These are phyloP conservation scores for Digitonthophagus gazella DNA, from an alignment of 2,888 invertebrate species.

Conservation along the genomic window DNA sequence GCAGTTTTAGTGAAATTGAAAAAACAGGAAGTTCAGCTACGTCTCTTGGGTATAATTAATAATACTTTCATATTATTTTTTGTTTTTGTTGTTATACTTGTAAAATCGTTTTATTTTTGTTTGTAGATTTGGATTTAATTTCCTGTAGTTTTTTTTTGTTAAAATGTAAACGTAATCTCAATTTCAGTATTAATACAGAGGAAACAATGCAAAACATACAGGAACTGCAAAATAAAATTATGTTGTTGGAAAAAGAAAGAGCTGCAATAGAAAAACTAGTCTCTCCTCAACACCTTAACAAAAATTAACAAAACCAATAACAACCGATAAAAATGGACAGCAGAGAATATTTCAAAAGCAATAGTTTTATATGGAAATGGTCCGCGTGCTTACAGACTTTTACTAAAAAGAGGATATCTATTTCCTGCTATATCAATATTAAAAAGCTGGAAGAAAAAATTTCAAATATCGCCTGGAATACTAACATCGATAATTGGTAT, in stretches of 20 bases:
- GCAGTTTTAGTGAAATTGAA: neutral
- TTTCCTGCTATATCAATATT: conserved; percentile 31
- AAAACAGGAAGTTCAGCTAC: neutral
- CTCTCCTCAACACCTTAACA: conserved; percentile 17
- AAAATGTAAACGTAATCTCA: too few relatives aligned
- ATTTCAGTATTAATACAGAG: conserved; percentile 20
- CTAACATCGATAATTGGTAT: too few relatives aligned
- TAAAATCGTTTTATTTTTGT: too few relatives aligned
- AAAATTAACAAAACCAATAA: conserved; percentile 18
- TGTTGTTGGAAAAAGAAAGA: conserved; percentile 4
- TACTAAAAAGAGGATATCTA: conserved; percentile 32
- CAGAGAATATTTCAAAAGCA: conserved; percentile 31
- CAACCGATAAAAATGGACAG: conserved; percentile 14
- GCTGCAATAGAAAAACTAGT: conserved; percentile 8
- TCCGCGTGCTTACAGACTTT: conserved; percentile 28
- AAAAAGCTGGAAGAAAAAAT: conserved; percentile 29
- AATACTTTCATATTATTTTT: conserved; percentile 8
- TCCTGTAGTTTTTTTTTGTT: too few relatives aligned
- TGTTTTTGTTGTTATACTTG: too few relatives aligned
- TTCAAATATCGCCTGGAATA: conserved; percentile 28
- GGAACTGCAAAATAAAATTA: conserved; percentile 19
- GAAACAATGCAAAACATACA: conserved; percentile 17
- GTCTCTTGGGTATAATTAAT: conserved; percentile 7
- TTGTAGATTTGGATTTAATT: too few relatives aligned
- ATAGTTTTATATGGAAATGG: conserved; percentile 30